These are phyloP conservation scores for Bujurquina vittata DNA, from an alignment of 2,113 vertebrate species.

Conservation along the genomic window DNA sequence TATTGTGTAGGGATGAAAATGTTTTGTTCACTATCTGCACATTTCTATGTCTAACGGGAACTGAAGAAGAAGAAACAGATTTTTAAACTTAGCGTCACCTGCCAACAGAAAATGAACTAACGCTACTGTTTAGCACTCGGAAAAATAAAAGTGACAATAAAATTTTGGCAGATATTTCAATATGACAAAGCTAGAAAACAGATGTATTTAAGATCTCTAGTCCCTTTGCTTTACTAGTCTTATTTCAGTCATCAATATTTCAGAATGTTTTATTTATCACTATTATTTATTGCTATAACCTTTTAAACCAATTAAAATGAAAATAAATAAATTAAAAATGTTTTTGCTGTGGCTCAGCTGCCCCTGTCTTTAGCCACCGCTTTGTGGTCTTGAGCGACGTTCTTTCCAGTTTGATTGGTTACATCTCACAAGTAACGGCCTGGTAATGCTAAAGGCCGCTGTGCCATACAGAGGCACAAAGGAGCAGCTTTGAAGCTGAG, in stretches of 20 bases:
- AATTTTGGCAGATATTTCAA: not conserved
- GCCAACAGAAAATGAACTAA: not conserved
- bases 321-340: not conserved
- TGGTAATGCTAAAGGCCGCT: not conserved
- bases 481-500: not conserved
- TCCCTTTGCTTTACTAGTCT: not conserved
- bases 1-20: not conserved
- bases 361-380: not conserved
- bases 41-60: not conserved
- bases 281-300: not conserved
- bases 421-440: conserved; percentile 7
- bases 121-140: not conserved
- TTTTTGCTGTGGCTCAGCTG: not conserved
- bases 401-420: conserved; percentile 4
- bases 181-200: not conserved
- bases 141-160: not conserved
- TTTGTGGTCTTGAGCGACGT: not conserved
- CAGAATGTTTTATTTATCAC: not conserved
- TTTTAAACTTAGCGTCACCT: not conserved
- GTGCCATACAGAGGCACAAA: not conserved
- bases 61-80: not conserved
- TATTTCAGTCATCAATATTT: not conserved
- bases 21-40: not conserved
- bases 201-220: not conserved
- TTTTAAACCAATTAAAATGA: not conserved